Evolutionary conservation across 2,888 invertebrate species (phyloP).

Genomic region (Drymonia ruficornis): DNA sequence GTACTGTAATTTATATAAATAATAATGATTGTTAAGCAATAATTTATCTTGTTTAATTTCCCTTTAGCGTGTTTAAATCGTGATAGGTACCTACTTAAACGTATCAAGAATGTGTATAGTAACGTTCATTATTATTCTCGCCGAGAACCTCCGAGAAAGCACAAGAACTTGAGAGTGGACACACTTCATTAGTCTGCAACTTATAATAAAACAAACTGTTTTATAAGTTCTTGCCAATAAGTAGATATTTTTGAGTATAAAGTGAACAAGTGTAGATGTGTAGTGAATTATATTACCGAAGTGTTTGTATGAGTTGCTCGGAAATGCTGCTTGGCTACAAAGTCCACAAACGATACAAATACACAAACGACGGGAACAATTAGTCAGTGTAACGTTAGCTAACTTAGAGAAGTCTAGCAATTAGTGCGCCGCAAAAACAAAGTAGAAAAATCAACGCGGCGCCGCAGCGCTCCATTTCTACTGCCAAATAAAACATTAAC

Average conservation of each 20-base stretch:
- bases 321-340: neutral
- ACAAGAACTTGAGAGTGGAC: too few relatives aligned
- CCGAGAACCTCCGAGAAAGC: too few relatives aligned
- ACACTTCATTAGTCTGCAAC: too few relatives aligned
- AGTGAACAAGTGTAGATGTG: too few relatives aligned
- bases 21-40: conserved; percentile 13
- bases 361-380: conserved; percentile 24
- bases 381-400: conserved; percentile 24
- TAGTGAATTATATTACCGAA: too few relatives aligned
- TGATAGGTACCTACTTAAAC: too few relatives aligned
- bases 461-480: conserved; percentile 32
- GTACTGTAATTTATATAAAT: conserved; percentile 34
- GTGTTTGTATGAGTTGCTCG: too few relatives aligned
- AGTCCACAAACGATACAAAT: conserved; percentile 6
- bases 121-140: too few relatives aligned
- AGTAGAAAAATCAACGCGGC: conserved; percentile 35
- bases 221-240: too few relatives aligned
- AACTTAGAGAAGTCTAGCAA: conserved; percentile 36
- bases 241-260: too few relatives aligned
- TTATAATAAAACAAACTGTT: too few relatives aligned
- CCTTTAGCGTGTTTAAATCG: neutral
- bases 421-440: conserved; percentile 40
- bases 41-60: conserved; percentile 21
- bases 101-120: too few relatives aligned
- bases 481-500: conserved; percentile 50